These are phyloP conservation scores for Automeris io DNA, from an alignment of 2,888 invertebrate genomes.

Conservation along the genomic window DNA sequence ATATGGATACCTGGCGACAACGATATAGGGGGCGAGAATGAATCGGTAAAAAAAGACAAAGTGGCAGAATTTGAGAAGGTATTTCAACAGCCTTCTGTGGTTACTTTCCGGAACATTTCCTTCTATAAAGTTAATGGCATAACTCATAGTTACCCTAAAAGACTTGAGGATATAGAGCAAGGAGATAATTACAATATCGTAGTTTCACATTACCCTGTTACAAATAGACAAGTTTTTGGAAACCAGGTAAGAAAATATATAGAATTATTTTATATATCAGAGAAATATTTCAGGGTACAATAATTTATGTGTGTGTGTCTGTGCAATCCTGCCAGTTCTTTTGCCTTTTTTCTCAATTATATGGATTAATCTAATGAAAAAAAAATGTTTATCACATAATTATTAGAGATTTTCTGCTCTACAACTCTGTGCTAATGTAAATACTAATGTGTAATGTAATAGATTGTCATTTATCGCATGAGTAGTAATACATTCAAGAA, in stretches of 20 bases:
- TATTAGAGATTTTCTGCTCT: no score
- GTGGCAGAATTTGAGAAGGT: conserved; percentile 83
- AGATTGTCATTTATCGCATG: no score
- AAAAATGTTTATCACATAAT: no score
- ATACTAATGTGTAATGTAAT: no score
- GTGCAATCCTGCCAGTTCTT: no score
- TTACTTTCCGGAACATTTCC: conserved; percentile 78
- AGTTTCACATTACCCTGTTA: conserved; percentile 85
- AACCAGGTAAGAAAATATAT: conserved; percentile 63
- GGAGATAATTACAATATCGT: conserved; percentile 78
- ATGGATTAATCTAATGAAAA: no score
- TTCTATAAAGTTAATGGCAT: conserved; percentile 87
- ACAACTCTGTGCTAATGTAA: no score
- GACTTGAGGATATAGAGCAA: conserved; percentile 36
- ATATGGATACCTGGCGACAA: conserved; percentile 97
- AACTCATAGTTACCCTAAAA: conserved; percentile 78
- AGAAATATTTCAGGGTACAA: no score
- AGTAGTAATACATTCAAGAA: no score
- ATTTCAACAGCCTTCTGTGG: conserved; percentile 82
- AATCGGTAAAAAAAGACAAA: conserved; percentile 82
- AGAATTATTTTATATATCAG: no score
- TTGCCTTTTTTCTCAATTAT: no score
- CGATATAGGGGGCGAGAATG: conserved; percentile 96
- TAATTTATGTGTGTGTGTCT: no score
- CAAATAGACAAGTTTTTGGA: conserved; percentile 43